Evolutionary conservation across 2,113 vertebrate genomes (phyloP).

Genomic region (Lamprologus speciosus): DNA sequence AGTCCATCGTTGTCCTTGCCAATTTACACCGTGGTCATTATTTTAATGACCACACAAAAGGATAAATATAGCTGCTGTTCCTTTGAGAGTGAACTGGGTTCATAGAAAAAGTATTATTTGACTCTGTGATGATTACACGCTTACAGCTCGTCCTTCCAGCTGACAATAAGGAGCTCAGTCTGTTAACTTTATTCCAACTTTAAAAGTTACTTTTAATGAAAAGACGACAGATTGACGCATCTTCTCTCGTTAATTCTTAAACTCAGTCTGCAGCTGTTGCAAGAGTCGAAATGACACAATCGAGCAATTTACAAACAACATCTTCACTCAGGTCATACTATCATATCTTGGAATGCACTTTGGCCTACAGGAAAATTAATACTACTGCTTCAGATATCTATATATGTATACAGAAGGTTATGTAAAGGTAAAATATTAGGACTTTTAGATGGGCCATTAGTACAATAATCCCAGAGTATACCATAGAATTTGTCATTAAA

Average conservation of each 20-base stretch:
- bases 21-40: not conserved
- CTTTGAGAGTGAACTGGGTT: not conserved
- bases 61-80: too few relatives aligned
- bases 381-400: not conserved
- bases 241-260: not conserved
- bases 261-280: not conserved
- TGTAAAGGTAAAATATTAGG: not conserved
- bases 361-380: not conserved
- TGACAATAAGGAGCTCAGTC: not conserved
- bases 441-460: not conserved
- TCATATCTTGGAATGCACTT: not conserved
- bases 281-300: not conserved
- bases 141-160: not conserved
- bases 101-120: not conserved
- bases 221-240: accelerated
- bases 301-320: not conserved
- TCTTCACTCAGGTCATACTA: not conserved
- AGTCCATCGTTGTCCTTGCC: not conserved
- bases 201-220: not conserved
- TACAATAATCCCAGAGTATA: not conserved
- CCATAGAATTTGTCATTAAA: not conserved
- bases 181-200: not conserved
- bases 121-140: not conserved
- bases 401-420: not conserved
- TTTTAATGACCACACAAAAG: not conserved